These are phyloP conservation scores for Shinisaurus crocodilurus DNA, from an alignment of 2,113 vertebrate species.

Conservation along the genomic window DNA sequence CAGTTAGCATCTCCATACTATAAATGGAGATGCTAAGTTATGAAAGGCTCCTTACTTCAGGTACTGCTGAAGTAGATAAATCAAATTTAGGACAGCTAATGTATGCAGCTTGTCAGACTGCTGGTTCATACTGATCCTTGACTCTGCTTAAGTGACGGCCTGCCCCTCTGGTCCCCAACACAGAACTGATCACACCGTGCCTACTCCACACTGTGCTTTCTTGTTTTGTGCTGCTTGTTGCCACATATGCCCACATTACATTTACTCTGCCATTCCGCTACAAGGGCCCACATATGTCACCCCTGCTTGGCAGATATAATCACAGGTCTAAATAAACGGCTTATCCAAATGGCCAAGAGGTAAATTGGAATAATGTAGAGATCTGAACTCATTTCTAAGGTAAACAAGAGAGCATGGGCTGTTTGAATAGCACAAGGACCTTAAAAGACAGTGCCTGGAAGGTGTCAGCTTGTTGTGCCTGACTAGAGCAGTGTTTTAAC, in stretches of 20 bases:
- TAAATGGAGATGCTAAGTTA: neutral
- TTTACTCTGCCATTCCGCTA: neutral
- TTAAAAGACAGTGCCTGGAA: neutral
- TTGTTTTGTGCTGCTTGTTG: neutral
- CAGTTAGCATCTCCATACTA: neutral
- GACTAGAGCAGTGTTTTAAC: neutral
- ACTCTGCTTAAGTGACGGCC: neutral
- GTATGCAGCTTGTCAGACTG: constrained; percentile 3
- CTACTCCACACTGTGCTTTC: rapidly evolving
- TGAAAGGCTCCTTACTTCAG: neutral
- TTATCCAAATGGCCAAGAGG: constrained; percentile 35
- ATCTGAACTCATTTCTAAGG: neutral
- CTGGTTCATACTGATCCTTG: neutral
- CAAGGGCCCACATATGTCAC: neutral
- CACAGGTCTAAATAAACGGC: constrained; percentile 13
- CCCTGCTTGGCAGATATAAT: neutral
- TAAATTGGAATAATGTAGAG: constrained; percentile 31
- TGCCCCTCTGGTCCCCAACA: neutral
- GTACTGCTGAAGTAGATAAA: neutral
- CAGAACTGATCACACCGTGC: constrained; percentile 7
- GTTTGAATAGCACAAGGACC: neutral
- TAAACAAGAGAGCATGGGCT: constrained; percentile 20
- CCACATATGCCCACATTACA: neutral
- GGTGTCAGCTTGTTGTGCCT: neutral
- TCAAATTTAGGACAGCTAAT: neutral